Evolutionary conservation across 2,113 vertebrate species (phyloP).

Genomic region (Etheostoma cragini): DNA sequence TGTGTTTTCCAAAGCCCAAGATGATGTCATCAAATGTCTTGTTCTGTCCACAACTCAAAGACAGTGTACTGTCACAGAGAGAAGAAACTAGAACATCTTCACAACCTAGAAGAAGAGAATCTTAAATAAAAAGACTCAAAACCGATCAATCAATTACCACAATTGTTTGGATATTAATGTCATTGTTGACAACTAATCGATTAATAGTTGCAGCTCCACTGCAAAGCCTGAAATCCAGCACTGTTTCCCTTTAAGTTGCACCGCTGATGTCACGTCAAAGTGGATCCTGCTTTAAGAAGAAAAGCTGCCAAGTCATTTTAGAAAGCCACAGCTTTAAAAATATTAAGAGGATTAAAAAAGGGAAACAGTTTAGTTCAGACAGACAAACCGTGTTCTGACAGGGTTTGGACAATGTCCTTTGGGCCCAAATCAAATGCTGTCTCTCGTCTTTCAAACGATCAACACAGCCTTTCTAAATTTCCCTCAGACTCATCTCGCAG

Average conservation of each 20-base stretch:
- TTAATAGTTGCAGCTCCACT: too few relatives aligned
- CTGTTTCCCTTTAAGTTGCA: slow-evolving; percentile 23
- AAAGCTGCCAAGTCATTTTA: slow-evolving; percentile 68
- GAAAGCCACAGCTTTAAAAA: slow-evolving; percentile 57
- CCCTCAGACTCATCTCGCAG: slow-evolving; percentile 34
- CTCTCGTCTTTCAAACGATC: slow-evolving; percentile 32
- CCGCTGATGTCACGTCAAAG: slow-evolving; percentile 45
- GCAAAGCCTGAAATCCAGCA: background rate
- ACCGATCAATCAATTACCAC: too few relatives aligned
- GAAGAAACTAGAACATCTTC: too few relatives aligned
- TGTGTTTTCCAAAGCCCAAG: too few relatives aligned
- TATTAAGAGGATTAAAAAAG: slow-evolving; percentile 73
- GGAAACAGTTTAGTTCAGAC: slow-evolving; percentile 63
- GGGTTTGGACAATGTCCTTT: slow-evolving; percentile 51
- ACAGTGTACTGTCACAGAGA: too few relatives aligned
- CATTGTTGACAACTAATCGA: too few relatives aligned
- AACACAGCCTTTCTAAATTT: slow-evolving; percentile 18
- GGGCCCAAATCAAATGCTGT: slow-evolving; percentile 30
- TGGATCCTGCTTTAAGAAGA: slow-evolving; percentile 34
- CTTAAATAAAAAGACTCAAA: too few relatives aligned
- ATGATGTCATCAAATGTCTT: too few relatives aligned
- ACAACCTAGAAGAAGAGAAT: too few relatives aligned
- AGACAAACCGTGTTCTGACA: slow-evolving; percentile 39
- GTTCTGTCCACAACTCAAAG: too few relatives aligned
- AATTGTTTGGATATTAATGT: too few relatives aligned